Evolutionary conservation across 1,140 invertebrate species (phyloP).

Genomic region (Acyrthosiphon pisum): DNA sequence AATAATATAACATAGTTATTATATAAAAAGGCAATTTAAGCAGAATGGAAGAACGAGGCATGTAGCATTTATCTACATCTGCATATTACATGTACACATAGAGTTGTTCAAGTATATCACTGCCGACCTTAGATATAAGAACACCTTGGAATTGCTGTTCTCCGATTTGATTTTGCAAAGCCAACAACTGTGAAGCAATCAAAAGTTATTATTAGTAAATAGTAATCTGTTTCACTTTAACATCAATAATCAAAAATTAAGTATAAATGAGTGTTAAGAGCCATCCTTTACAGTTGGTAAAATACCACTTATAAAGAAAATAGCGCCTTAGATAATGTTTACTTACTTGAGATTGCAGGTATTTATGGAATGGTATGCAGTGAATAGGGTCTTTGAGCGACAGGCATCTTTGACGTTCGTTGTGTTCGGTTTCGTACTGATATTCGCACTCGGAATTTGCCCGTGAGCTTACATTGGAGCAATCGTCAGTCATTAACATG

Average conservation of each 20-base stretch:
- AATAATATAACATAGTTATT: slow-evolving; percentile 23
- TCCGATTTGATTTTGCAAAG: slow-evolving; percentile 49
- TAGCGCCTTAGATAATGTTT: background rate
- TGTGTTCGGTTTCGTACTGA: slow-evolving; percentile 63
- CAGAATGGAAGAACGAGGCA: background rate
- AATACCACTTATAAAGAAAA: background rate
- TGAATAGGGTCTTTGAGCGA: slow-evolving; percentile 74
- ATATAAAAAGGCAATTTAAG: background rate
- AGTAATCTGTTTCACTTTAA: background rate
- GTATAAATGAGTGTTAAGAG: background rate
- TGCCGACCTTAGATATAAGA: slow-evolving; percentile 32
- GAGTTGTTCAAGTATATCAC: slow-evolving; percentile 46
- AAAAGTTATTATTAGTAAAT: background rate
- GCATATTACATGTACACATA: slow-evolving; percentile 39
- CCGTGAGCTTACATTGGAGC: slow-evolving; percentile 50
- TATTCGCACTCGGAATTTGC: slow-evolving; percentile 62
- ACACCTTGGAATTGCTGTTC: slow-evolving; percentile 39
- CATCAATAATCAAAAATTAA: background rate
- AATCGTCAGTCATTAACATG: slow-evolving; percentile 54
- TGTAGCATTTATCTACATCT: background rate
- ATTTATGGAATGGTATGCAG: slow-evolving; percentile 73
- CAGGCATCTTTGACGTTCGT: slow-evolving; percentile 69
- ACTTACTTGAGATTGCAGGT: slow-evolving; percentile 72
- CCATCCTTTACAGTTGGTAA: background rate
- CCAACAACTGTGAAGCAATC: background rate